Evolutionary conservation across 1,140 invertebrate species (phyloP), one percentile per base, ranked within the genome.

Genomic region (Melipona quadrifasciata): DNA sequence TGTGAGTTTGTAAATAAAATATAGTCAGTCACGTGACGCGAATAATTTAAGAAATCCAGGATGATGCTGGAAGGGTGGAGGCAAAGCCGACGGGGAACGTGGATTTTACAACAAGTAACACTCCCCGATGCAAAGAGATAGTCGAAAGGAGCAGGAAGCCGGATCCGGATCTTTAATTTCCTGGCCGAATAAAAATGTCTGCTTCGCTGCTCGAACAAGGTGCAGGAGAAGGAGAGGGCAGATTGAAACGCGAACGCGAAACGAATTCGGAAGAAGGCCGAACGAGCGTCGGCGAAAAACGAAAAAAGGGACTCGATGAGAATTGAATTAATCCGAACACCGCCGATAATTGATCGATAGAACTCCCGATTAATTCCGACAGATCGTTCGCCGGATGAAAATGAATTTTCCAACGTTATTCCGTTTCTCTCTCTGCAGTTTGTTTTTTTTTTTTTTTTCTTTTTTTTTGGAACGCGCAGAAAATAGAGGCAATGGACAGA

Each of bases 91-190:
- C 6, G 19, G 12, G n/a, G n/a, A 17, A 31, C 24, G 31, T 24
- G 3, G 31, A n/a, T 65, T 64, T 61, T 67, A 47, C 39, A 55
- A 67, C 76, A 82, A 74, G 31, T 27, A 34, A 82, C 21, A 55
- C 64, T 65, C 47, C 65, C 17, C 31, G 24, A 21, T 14, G 67
- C 34, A 21, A 57, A 71, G 24, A n/a, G 53, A 19, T 19, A 3
- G 51, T 53, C 24, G 61, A 8, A 57, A 21, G 31, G 10, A 82
- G 27, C 27, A 34, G 21, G 77, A 47, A 11, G 51, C 6, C 19
- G 80, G 11, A 61, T 16, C 79, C 71, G 74, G 61, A 78, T 79
- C 67, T 71, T 84, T 79, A 84, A 78, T 85, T 84, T 84, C 75
- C 76, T 84, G 67, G 6, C 39, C 34, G 82, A 34, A 51, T 31